Evolutionary conservation across 92 coral and sea anemone genomes (phyloP).

Genomic region (Bergia puertoricense): DNA sequence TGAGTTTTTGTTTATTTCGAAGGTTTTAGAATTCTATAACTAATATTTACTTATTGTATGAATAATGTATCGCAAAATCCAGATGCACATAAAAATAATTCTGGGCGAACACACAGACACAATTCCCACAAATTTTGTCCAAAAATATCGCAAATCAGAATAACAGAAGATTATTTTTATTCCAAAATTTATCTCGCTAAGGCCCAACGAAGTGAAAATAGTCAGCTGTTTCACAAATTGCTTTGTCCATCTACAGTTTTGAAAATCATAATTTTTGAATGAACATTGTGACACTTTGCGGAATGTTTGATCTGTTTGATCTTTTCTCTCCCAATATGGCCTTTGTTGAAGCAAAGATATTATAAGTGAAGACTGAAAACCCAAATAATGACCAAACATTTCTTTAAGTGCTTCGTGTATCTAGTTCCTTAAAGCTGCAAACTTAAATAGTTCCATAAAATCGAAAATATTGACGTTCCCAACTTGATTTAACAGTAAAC

Average conservation of each 20-base stretch:
- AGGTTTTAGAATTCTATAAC: neutral
- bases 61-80: slow-evolving; percentile 4
- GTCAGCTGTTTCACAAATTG: too few species aligned
- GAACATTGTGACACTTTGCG: too few species aligned
- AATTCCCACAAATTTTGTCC: neutral
- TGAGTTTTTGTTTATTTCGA: neutral
- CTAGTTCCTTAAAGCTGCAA: neutral
- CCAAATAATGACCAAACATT: neutral
- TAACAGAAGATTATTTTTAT: neutral
- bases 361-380: neutral
- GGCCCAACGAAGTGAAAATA: neutral
- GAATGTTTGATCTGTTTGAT: too few species aligned
- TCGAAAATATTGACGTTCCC: neutral
- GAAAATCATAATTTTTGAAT: neutral
- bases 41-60: slow-evolving; percentile 17
- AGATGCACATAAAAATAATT: slow-evolving; percentile 13
- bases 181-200: neutral
- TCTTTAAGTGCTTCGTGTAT: neutral
- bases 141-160: neutral
- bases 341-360: neutral
- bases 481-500: neutral
- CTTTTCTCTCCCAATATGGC: neutral
- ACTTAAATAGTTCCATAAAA: neutral
- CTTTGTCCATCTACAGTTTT: neutral
- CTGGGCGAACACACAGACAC: neutral